Evolutionary conservation across 2,888 invertebrate species (phyloP).

Genomic region (Smittia aterrima): DNA sequence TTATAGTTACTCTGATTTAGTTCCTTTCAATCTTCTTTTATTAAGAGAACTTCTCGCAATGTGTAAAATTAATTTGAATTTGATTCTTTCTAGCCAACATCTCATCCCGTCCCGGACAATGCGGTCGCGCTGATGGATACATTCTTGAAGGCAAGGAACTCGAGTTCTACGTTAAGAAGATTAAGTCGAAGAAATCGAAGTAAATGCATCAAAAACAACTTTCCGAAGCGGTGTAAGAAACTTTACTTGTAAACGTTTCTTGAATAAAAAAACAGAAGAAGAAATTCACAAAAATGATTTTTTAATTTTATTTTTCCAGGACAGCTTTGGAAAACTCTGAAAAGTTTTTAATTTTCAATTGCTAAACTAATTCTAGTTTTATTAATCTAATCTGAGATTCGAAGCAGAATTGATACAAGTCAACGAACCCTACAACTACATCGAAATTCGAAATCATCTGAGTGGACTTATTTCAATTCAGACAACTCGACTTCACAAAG

Average conservation of each 20-base stretch:
- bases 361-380: too few relatives aligned
- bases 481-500: too few relatives aligned
- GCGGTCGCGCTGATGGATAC: constrained; percentile 96
- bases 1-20: constrained; percentile 92
- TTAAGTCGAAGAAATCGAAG: constrained; percentile 83
- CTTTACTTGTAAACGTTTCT: not conserved
- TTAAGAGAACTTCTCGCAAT: constrained; percentile 4
- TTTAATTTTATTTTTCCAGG: too few relatives aligned
- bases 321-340: too few relatives aligned
- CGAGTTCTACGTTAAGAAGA: constrained; percentile 97
- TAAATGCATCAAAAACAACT: constrained; percentile 18
- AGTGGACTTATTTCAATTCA: too few relatives aligned
- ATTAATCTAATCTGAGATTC: too few relatives aligned
- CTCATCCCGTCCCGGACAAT: constrained; percentile 96
- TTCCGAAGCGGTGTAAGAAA: constrained; percentile 1
- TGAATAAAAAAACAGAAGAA: constrained; percentile 10
- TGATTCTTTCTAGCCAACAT: constrained; percentile 76
- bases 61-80: not conserved
- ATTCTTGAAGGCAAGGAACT: constrained; percentile 98
- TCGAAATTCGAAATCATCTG: too few relatives aligned
- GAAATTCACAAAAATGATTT: not conserved
- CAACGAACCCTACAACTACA: too few relatives aligned
- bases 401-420: too few relatives aligned
- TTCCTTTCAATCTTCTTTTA: constrained; percentile 17
- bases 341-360: too few relatives aligned